These are phyloP conservation scores for Epinephelus malabaricus DNA, from an alignment of 2,797 vertebrate species.

Conservation along the genomic window DNA sequence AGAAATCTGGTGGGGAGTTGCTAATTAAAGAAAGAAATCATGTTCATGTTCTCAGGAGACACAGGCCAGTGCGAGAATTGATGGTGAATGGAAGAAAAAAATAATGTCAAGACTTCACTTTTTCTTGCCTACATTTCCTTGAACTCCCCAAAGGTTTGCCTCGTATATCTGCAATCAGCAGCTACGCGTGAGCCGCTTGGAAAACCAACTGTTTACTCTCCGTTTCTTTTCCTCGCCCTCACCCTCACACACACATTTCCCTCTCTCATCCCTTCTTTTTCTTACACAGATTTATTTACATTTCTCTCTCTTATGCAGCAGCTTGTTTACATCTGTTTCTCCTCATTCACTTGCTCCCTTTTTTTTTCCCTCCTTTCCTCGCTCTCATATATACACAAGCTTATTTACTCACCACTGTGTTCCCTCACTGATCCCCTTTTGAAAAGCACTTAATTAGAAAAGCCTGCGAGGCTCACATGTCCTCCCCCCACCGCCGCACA, in stretches of 20 bases:
- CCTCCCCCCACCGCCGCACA: not conserved
- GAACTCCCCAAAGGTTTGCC: constrained; percentile 38
- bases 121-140: constrained; percentile 19
- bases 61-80: not conserved
- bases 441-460: constrained; percentile 79
- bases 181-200: constrained; percentile 32
- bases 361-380: not conserved
- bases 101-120: constrained; percentile 53
- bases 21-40: constrained; percentile 61
- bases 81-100: constrained; percentile 39
- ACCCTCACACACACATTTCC: constrained; percentile 9
- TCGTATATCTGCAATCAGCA: constrained; percentile 48
- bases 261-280: constrained; percentile 43
- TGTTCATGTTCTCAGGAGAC: constrained; percentile 16
- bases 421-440: constrained; percentile 69
- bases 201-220: constrained; percentile 65
- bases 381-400: constrained; percentile 42
- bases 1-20: constrained; percentile 7
- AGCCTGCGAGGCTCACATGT: constrained; percentile 55
- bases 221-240: constrained; percentile 4
- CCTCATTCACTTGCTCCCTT: constrained; percentile 28
- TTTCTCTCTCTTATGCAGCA: constrained; percentile 56
- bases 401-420: constrained; percentile 70
- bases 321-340: constrained; percentile 68
- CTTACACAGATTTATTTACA: constrained; percentile 64